Base-by-base conservation (phyloP, 2,888 invertebrate genomes). In the Chelonus formosanus region DNA sequence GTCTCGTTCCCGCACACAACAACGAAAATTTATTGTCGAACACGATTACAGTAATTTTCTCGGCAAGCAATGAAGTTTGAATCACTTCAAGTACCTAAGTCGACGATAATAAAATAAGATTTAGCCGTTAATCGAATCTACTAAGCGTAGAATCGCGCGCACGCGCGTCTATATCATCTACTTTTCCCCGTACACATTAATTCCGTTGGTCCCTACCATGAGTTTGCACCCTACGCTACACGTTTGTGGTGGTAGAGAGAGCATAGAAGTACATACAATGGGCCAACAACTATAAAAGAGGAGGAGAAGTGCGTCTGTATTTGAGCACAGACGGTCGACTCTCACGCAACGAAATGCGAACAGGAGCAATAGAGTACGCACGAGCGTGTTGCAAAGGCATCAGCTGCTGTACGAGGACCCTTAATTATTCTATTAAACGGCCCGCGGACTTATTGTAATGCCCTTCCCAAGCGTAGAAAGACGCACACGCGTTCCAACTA, bases 351-450 rank as follows among this genome's bases (percentile, higher is more conserved):
- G 34, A 70, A 48, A 67, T 69, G 45, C 57, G 50, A 58, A 57
- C 47, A 54, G 55, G 48, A 47, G 53, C 61, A 68, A 66, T 69
- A 60, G 65, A 43, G 55, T 48, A 35, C 68, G 65, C 62, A 68
- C 62, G 69, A 72, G 70, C 58, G 68, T 60, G 65, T 59, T 57
- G 67, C 64, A 56, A 73, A 73, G 75, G 80, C 80, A 82, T 82
- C 83, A 82, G 82, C 82, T 83, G 82, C 82, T 73, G 75, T 70
- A 74, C 76, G 75, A 81, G 78, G 78, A 76, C 78, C 82, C 80
- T 81, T 83, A 82, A 83, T 83, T 83, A 82, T 83, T 83, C 83
- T 80, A 82, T 83, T 83, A 82, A 83, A 82, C 79, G 76, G 80
- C 74, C 76, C 79, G 76, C 78, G 78, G 77, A 78, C 78, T 81